Percentiles rank a stretch among this genome's conserved stretches.
These are phyloP conservation scores for Cylas formicarius DNA, from an alignment of 1,140 invertebrate genomes.

Conservation along the genomic window DNA sequence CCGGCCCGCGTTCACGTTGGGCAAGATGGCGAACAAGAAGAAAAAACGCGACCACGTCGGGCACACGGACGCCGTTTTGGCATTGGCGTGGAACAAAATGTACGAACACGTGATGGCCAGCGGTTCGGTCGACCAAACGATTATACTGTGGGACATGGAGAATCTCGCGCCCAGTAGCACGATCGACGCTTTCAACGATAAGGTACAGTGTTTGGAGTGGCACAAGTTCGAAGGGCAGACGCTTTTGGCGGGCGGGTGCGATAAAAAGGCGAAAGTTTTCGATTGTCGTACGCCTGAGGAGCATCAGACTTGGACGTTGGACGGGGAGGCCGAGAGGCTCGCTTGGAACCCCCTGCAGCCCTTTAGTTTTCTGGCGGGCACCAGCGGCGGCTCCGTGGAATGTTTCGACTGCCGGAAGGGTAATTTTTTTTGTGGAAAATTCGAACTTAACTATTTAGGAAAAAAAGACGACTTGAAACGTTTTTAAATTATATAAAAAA, in stretches of 20 bases:
- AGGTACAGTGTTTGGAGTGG: constrained; percentile 80
- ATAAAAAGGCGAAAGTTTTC: constrained; percentile 62
- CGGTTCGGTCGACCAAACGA: constrained; percentile 81
- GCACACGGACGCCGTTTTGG: constrained; percentile 86
- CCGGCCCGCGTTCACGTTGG: constrained; percentile 77
- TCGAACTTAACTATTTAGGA: no score
- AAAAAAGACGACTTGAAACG: no score
- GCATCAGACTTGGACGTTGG: constrained; percentile 61
- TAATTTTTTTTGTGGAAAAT: no score
- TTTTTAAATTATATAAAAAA: no score
- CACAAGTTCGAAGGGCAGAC: constrained; percentile 76
- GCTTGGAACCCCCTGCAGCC: constrained; percentile 73
- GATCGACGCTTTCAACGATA: constrained; percentile 68
- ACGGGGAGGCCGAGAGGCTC: constrained; percentile 82
- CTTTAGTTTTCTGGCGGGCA: constrained; percentile 69
- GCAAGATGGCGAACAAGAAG: constrained; percentile 70
- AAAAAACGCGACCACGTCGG: constrained; percentile 60
- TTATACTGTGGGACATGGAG: constrained; percentile 91
- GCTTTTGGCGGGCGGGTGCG: constrained; percentile 64
- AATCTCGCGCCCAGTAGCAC: constrained; percentile 64
- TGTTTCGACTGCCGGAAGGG: constrained; percentile 70
- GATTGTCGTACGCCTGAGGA: constrained; percentile 67
- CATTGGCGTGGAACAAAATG: constrained; percentile 78
- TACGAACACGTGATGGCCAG: constrained; percentile 80
- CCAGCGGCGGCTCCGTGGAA: constrained; percentile 70